phyloP scores from a whole-genome alignment of 2,113 vertebrate species.

The Lepus europaeus region DNA sequence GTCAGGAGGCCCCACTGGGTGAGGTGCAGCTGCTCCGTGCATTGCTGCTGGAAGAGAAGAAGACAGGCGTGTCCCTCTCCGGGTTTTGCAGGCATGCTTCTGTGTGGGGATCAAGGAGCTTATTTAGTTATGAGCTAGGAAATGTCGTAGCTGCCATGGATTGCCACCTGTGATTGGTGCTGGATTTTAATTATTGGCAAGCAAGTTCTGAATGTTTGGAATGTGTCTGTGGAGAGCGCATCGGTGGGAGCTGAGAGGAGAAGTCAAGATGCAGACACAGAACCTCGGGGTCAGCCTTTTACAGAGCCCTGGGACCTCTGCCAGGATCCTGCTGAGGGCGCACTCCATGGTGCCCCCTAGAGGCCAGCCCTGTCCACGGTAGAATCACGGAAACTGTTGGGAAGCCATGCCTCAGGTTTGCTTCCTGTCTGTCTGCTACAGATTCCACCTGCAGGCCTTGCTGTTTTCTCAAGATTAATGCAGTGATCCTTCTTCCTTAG shows the following conservation, averaged over 20 bases:
- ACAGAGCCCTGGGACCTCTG: no score
- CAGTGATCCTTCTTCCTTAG: background rate
- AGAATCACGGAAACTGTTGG: rapidly evolving
- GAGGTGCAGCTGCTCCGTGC: background rate
- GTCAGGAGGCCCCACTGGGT: rapidly evolving
- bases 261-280: background rate
- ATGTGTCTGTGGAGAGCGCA: constrained; percentile 13
- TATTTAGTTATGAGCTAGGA: constrained; percentile 70
- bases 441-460: background rate
- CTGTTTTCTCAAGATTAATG: background rate
- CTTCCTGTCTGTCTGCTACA: background rate
- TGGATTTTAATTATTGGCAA: constrained; percentile 66
- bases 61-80: background rate
- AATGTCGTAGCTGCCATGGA: constrained; percentile 56
- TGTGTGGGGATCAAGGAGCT: constrained; percentile 49
- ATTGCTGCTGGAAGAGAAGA: rapidly evolving
- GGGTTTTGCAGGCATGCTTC: background rate
- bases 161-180: constrained; percentile 50
- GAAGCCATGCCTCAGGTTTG: background rate
- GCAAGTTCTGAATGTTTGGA: constrained; percentile 23
- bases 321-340: background rate
- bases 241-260: background rate
- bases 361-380: background rate
- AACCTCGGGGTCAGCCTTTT: background rate
- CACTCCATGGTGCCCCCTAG: no score